These are phyloP conservation scores for Myrmecobius fasciatus DNA, from an alignment of 2,113 vertebrate genomes.

Conservation along the genomic window DNA sequence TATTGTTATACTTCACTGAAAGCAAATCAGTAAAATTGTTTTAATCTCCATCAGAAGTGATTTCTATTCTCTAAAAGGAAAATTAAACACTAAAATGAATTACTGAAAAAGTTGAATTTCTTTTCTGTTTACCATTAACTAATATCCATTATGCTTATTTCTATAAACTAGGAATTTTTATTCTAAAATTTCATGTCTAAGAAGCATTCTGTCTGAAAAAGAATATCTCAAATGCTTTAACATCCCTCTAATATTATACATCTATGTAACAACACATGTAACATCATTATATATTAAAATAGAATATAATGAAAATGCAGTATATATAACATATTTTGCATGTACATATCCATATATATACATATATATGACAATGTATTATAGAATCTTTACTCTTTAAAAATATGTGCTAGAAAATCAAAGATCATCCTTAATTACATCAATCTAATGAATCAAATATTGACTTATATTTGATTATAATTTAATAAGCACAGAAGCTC, in stretches of 20 bases:
- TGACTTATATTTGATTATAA: neutral
- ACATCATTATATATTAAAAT: neutral
- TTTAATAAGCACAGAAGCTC: neutral
- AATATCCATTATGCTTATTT: neutral
- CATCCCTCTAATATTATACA: neutral
- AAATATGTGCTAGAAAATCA: neutral
- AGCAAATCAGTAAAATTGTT: conserved; percentile 22
- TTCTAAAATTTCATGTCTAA: neutral
- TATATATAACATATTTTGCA: neutral
- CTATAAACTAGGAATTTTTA: neutral
- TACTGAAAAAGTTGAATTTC: conserved; percentile 24
- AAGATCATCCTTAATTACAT: neutral
- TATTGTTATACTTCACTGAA: conserved; percentile 6
- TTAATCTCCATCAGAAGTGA: conserved; percentile 14
- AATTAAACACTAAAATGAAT: conserved; percentile 42
- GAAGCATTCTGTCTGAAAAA: conserved; percentile 21
- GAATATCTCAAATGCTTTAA: neutral
- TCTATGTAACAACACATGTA: neutral
- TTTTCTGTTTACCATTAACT: neutral
- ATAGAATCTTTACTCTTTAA: neutral
- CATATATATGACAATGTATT: neutral
- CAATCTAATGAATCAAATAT: conserved; percentile 9
- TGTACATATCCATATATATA: neutral
- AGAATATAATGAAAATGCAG: neutral
- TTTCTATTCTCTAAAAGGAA: conserved; percentile 48